A percentile compares a stretch with the other conserved stretches of the same genome.
These are phyloP conservation scores for Amphiura filiformis DNA, from an alignment of 35 echinoderm and acorn worm species.

Conservation along the genomic window DNA sequence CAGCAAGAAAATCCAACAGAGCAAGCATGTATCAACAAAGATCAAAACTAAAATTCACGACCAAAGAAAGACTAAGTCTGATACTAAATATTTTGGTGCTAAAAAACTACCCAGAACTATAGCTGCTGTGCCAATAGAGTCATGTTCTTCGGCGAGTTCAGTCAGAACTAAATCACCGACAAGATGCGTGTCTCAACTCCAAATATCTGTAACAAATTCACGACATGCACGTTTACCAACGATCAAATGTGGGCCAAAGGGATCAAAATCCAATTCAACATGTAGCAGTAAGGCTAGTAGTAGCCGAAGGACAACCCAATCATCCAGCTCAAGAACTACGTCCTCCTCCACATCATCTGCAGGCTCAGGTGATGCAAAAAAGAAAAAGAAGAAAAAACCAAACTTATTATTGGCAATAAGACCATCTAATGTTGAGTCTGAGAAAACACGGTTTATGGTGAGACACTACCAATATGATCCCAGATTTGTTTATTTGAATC, in stretches of 20 bases:
- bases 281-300: not conserved
- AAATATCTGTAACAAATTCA: not conserved
- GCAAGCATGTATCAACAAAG: no score
- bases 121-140: not conserved
- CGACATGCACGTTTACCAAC: not conserved
- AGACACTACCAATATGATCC: slow-evolving; percentile 67
- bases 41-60: no score
- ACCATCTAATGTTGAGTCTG: slow-evolving; percentile 66
- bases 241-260: not conserved
- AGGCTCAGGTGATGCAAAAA: not conserved
- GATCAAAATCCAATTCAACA: not conserved
- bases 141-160: not conserved
- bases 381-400: not conserved
- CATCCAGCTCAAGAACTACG: not conserved
- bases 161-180: not conserved
- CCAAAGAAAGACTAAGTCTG: no score
- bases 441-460: slow-evolving; percentile 66
- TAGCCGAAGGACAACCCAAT: not conserved
- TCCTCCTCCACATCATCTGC: not conserved
- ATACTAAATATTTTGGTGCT: not conserved
- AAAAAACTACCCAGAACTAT: not conserved
- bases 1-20: no score
- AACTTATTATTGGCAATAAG: slow-evolving; percentile 66
- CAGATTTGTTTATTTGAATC: slow-evolving; percentile 60
- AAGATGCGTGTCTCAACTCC: not conserved